These are phyloP conservation scores for Yponomeuta cagnagella DNA, from an alignment of 2,888 invertebrate genomes.

Conservation along the genomic window DNA sequence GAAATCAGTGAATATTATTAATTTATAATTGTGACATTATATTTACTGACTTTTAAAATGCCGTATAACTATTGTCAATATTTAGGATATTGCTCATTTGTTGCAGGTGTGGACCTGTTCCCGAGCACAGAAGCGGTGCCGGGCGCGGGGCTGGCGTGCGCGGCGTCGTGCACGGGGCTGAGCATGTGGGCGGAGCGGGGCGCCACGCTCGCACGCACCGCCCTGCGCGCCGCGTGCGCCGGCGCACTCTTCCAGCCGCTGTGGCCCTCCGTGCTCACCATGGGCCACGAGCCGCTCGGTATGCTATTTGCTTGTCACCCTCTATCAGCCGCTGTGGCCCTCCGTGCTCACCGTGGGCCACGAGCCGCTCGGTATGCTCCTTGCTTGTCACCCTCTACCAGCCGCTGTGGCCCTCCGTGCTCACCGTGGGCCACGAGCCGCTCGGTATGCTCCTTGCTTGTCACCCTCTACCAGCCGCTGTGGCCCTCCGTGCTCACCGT, in stretches of 20 bases:
- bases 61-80: too few species aligned
- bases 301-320: not conserved
- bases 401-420: too few species aligned
- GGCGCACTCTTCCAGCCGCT: not conserved
- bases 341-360: slow-evolving; percentile 20
- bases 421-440: too few species aligned
- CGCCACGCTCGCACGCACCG: not conserved
- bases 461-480: too few species aligned
- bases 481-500: too few species aligned
- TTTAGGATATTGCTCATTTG: too few species aligned
- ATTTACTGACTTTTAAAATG: too few species aligned
- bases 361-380: slow-evolving; percentile 25
- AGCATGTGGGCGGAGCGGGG: not conserved
- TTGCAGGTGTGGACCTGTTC: slow-evolving; percentile 33
- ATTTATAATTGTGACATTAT: too few species aligned
- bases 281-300: slow-evolving; percentile 27
- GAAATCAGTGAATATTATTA: too few species aligned
- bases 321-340: slow-evolving; percentile 5
- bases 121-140: slow-evolving; percentile 23
- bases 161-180: slow-evolving; percentile 17
- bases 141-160: slow-evolving; percentile 22
- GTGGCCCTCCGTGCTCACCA: slow-evolving; percentile 17
- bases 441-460: too few species aligned
- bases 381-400: too few species aligned
- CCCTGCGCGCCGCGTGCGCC: not conserved